Evolutionary conservation across 2,113 vertebrate species (phyloP).

Genomic region (Ammodytes marinus): DNA sequence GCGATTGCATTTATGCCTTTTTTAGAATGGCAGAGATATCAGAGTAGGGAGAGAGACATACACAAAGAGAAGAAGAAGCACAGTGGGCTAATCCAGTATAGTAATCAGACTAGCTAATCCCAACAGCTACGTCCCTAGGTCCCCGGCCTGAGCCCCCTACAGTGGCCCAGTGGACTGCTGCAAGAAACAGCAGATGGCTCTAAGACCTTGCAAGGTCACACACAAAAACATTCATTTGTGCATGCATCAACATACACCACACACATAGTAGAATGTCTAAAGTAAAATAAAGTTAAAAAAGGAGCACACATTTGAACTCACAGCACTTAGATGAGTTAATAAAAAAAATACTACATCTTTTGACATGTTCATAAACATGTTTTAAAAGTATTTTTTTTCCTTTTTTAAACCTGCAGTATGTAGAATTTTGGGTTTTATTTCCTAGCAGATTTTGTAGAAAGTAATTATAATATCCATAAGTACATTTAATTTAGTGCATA

Average conservation of each 20-base stretch:
- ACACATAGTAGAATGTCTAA: neutral
- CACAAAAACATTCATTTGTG: constrained; percentile 4
- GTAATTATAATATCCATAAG: too few relatives aligned
- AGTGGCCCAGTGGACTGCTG: constrained; percentile 51
- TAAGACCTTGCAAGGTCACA: constrained; percentile 66
- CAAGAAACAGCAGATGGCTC: constrained; percentile 76
- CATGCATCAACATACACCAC: neutral
- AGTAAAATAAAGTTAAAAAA: neutral
- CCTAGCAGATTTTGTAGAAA: too few relatives aligned
- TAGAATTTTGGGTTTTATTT: too few relatives aligned
- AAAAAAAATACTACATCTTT: neutral
- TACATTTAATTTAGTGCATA: too few relatives aligned
- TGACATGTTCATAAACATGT: neutral
- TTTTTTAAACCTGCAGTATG: too few relatives aligned
- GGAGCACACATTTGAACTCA: neutral
- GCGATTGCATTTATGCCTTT: neutral
- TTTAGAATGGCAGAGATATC: neutral
- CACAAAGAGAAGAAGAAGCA: constrained; percentile 22
- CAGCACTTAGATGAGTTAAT: neutral
- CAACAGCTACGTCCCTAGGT: constrained; percentile 56
- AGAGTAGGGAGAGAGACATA: constrained; percentile 5
- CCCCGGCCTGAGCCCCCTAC: constrained; percentile 54
- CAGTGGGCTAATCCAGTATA: constrained; percentile 73
- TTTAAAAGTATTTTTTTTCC: neutral
- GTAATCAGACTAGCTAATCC: constrained; percentile 83